Evolutionary conservation across 2,888 invertebrate species (phyloP), one percentile per base, ranked within the genome.

Genomic region (Cryptophagus acutangulus): DNA sequence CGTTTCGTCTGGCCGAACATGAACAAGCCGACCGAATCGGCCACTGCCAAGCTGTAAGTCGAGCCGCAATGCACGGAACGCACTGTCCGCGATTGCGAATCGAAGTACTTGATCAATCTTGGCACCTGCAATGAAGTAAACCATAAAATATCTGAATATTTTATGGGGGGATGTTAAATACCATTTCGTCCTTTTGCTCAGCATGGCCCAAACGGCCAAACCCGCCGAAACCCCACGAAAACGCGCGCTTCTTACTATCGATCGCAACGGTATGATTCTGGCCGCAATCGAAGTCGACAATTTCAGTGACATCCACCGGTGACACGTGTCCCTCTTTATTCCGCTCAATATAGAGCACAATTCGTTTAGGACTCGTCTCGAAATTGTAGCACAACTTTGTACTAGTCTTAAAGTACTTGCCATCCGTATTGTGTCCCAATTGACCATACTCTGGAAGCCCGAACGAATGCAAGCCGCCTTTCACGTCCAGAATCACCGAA

Each of bases 221-320:
- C 0, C 94, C 95, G 8, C 93, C 94, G 67, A 93, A 95, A 13
- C 95, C 94, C 94, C 94, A 95, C 37, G 92, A 90, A 69, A 80
- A 95, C 0, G 88, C 86, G 8, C 94, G 80, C 67, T 87, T 90
- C 65, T 85, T 85, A 0, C 87, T 84, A 62, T 95, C 94, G 49
- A 92, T 80, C 0, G 88, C 89, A 62, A 89, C 93, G 31, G 90
- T 86, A 60, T 95, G 95, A 69, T 92, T 91, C 54, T 83, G 82
- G 6, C 94, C 94, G 65, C 94, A 94, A 16, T 87, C 84, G 61
- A 95, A 84, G 62, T 92, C 91, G 0, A 87, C 83, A 41, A 95
- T 87, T 61, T 86, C 87, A 1, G 91, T 89, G 49, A 88, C 85
- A 52, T 85, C 84, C 2, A 94, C 78, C 0, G 90, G 88, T 4